Evolutionary conservation across 2,113 vertebrate species (phyloP).

Genomic region (Dolichotis patagonum): DNA sequence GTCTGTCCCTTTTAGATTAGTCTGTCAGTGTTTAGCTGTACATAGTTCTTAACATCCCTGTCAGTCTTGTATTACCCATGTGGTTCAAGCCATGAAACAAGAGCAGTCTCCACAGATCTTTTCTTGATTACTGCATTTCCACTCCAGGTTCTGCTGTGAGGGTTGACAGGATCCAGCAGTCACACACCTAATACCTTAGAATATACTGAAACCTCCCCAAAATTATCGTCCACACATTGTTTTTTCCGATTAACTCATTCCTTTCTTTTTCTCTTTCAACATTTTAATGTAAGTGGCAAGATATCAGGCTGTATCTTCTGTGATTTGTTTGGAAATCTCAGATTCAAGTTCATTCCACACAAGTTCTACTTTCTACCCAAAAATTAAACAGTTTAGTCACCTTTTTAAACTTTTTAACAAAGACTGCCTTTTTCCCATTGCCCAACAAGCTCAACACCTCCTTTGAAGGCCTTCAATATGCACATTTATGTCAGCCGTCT

Average conservation of each 20-base stretch:
- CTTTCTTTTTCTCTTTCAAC: background rate
- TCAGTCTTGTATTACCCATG: background rate
- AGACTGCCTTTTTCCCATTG: background rate
- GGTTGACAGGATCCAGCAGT: background rate
- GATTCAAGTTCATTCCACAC: background rate
- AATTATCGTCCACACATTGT: background rate
- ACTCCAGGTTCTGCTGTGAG: background rate
- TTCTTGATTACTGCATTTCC: background rate
- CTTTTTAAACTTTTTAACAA: background rate
- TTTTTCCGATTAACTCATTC: background rate
- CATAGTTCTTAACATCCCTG: background rate
- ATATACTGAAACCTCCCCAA: background rate
- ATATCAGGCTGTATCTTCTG: background rate
- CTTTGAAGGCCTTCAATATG: background rate
- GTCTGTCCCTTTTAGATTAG: background rate
- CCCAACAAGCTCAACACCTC: background rate
- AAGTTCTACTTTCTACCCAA: background rate
- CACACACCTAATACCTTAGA: background rate
- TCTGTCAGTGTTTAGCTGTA: background rate
- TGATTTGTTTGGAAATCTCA: background rate
- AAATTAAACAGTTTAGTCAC: background rate
- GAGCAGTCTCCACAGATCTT: background rate
- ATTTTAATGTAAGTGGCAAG: background rate
- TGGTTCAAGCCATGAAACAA: background rate
- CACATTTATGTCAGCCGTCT: background rate